phyloP scores from a whole-genome alignment of 2,113 vertebrate species.

The Planiliza haematocheilus region DNA sequence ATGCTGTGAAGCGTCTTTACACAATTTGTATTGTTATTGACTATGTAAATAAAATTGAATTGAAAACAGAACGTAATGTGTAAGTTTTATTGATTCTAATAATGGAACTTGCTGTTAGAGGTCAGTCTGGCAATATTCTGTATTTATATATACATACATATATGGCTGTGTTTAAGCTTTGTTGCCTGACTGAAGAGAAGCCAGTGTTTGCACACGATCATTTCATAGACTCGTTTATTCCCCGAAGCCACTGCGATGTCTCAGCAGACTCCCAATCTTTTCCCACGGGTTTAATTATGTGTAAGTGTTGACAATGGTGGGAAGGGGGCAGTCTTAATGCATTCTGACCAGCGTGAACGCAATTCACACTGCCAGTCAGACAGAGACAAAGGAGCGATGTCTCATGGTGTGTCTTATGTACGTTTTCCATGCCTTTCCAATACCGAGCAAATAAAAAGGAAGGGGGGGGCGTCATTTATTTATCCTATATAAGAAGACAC shows the following conservation, averaged over 20 bases:
- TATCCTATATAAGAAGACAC: conserved; percentile 11
- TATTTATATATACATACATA: too few relatives aligned
- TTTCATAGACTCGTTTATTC: conserved; percentile 33
- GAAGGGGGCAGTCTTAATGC: conserved; percentile 77
- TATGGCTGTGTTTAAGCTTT: not conserved
- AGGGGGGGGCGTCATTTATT: too few relatives aligned
- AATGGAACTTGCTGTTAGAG: not conserved
- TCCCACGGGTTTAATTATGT: conserved; percentile 82
- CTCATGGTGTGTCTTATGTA: not conserved
- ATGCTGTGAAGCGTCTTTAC: too few relatives aligned
- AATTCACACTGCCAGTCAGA: conserved; percentile 66
- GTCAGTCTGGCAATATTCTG: not conserved
- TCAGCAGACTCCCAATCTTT: conserved; percentile 36
- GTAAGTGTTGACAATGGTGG: conserved; percentile 62
- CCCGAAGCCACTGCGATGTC: conserved; percentile 25
- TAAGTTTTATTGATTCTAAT: not conserved
- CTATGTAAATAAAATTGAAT: too few relatives aligned
- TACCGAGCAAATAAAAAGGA: not conserved
- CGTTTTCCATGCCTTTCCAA: not conserved
- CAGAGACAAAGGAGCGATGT: conserved; percentile 4
- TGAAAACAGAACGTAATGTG: not conserved
- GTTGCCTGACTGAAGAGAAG: conserved; percentile 24
- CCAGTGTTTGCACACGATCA: conserved; percentile 37
- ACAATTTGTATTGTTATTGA: too few relatives aligned
- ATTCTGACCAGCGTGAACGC: conserved; percentile 48